Percentiles rank a stretch among this genome's conserved stretches.
These are phyloP conservation scores for Athene cunicularia DNA, from an alignment of 2,113 vertebrate genomes.

Conservation along the genomic window DNA sequence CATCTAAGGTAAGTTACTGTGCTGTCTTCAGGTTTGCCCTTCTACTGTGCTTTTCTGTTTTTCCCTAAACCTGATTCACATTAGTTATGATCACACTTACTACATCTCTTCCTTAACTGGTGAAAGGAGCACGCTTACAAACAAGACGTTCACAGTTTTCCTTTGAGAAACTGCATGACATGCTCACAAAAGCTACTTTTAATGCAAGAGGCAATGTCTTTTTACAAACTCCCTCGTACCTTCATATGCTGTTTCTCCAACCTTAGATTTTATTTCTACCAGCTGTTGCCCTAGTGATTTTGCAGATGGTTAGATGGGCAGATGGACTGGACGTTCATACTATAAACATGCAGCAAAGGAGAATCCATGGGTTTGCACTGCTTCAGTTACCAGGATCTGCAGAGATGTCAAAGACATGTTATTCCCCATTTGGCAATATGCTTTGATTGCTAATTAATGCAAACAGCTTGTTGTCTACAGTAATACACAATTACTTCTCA, in stretches of 20 bases:
- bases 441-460: slow-evolving; percentile 75
- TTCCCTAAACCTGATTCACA: background rate
- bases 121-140: fast-evolving
- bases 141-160: background rate
- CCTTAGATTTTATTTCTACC: background rate
- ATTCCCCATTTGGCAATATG: slow-evolving; percentile 68
- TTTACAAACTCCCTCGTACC: background rate
- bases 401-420: slow-evolving; percentile 67
- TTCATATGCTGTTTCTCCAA: background rate
- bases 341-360: slow-evolving; percentile 20
- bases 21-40: background rate
- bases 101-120: background rate
- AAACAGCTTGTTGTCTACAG: slow-evolving; percentile 73
- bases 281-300: slow-evolving; percentile 28
- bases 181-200: background rate
- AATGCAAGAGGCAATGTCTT: background rate
- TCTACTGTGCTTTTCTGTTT: background rate
- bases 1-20: background rate
- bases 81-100: background rate
- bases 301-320: slow-evolving; percentile 25
- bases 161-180: background rate
- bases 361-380: slow-evolving; percentile 4
- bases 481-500: slow-evolving; percentile 67
- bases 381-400: slow-evolving; percentile 51
- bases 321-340: slow-evolving; percentile 24